Evolutionary conservation across 1,140 invertebrate genomes (phyloP).

Genomic region (Limonius californicus): DNA sequence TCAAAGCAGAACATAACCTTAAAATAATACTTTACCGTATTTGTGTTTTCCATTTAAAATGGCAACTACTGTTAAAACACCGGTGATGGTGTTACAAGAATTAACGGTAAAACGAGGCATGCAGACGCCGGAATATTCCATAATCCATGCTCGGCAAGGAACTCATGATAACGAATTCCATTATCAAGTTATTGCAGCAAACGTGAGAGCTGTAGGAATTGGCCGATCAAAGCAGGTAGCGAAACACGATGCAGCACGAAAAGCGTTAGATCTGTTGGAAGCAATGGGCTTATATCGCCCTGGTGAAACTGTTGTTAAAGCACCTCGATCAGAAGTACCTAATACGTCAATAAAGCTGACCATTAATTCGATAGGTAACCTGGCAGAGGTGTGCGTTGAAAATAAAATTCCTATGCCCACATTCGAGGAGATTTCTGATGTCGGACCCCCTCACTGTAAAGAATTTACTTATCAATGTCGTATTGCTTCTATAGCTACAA

Average conservation of each 20-base stretch:
- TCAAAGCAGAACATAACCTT: too few species aligned
- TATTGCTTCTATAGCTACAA: conserved; percentile 56
- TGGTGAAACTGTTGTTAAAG: conserved; percentile 21
- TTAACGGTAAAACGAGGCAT: conserved; percentile 58
- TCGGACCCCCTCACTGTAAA: conserved; percentile 68
- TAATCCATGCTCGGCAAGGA: conserved; percentile 61
- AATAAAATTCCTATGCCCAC: conserved; percentile 59
- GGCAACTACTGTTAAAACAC: conserved; percentile 54
- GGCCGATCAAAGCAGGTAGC: conserved; percentile 40
- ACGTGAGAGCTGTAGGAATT: conserved; percentile 49
- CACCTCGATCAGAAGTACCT: conserved; percentile 24
- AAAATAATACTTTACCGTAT: too few species aligned
- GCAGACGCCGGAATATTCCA: conserved; percentile 61
- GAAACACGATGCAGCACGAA: conserved; percentile 38
- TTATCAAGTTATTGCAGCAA: conserved; percentile 54
- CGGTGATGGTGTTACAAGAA: conserved; percentile 70
- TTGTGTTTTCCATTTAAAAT: too few species aligned
- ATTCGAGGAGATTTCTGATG: conserved; percentile 60
- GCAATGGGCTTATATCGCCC: conserved; percentile 31
- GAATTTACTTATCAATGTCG: conserved; percentile 65
- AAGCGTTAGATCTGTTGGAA: conserved; percentile 32
- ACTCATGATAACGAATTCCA: conserved; percentile 69
- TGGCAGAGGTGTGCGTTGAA: conserved; percentile 58
- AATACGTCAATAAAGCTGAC: conserved; percentile 65
- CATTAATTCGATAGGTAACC: conserved; percentile 34